Evolutionary conservation across 2,797 vertebrate genomes (phyloP).

Genomic region (Karalla daura): DNA sequence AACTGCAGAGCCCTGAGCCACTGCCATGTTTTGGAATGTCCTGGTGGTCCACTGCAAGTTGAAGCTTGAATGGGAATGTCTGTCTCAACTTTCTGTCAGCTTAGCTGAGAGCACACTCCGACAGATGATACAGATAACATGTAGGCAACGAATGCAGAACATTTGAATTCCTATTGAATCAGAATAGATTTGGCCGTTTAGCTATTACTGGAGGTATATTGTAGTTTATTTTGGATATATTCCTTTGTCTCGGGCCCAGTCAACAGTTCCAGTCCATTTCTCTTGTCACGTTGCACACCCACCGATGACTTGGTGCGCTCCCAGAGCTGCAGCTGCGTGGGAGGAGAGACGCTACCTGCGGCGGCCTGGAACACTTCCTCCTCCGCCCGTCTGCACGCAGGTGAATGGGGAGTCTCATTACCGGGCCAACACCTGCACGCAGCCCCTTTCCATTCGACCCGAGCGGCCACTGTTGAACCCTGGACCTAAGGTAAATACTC

Average conservation of each 20-base stretch:
- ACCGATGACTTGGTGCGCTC: slow-evolving; percentile 18
- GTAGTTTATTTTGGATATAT: neutral
- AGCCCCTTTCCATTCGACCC: neutral
- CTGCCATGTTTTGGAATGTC: neutral
- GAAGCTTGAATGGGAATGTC: slow-evolving; percentile 38
- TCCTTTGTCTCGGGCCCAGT: neutral
- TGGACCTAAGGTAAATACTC: slow-evolving; percentile 47
- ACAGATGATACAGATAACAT: neutral
- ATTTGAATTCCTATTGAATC: too few relatives aligned
- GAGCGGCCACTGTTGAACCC: neutral
- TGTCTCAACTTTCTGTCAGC: neutral
- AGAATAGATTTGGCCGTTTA: too few relatives aligned
- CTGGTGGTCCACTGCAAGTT: slow-evolving; percentile 22
- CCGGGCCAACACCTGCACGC: slow-evolving; percentile 17
- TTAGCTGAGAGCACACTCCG: neutral
- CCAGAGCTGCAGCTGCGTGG: slow-evolving; percentile 39
- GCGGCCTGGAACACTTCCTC: slow-evolving; percentile 46
- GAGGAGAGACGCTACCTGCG: slow-evolving; percentile 55
- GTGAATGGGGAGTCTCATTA: slow-evolving; percentile 47
- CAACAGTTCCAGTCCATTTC: neutral
- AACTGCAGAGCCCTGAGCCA: neutral
- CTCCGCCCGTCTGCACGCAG: slow-evolving; percentile 43
- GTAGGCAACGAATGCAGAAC: neutral
- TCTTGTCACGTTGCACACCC: slow-evolving; percentile 13
- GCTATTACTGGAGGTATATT: neutral